Conservation (phyloP, 2,797 vertebrate genomes). For the Siniperca obscura region DNA sequence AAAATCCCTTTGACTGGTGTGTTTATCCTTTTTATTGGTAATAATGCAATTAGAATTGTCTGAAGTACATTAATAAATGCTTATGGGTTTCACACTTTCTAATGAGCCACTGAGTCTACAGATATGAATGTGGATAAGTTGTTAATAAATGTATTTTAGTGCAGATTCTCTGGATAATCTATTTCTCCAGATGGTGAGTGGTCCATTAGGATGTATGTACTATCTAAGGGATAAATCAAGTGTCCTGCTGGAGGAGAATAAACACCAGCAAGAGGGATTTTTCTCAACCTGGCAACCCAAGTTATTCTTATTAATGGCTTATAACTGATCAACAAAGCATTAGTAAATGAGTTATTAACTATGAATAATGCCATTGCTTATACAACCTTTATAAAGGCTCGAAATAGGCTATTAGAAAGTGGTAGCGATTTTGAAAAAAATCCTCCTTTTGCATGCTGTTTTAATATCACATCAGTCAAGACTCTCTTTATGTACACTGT, state of each 20-base stretch:
- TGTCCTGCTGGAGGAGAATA: not conserved
- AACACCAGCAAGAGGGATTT: not conserved
- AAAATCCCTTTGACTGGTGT: too few species aligned
- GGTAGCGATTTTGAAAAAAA: too few species aligned
- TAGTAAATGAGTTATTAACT: not conserved
- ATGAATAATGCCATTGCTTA: not conserved
- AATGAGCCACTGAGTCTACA: not conserved
- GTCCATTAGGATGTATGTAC: too few species aligned
- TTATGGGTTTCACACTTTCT: not conserved
- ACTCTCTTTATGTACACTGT: not conserved
- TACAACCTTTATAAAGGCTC: not conserved
- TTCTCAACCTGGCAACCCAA: not conserved
- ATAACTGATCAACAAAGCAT: not conserved
- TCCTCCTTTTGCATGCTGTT: not conserved
- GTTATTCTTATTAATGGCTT: not conserved
- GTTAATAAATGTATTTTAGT: not conserved
- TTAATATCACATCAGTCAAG: not conserved
- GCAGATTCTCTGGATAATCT: not conserved
- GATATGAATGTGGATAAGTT: not conserved
- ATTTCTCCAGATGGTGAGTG: not conserved
- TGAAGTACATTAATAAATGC: too few species aligned
- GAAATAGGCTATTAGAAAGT: not conserved
- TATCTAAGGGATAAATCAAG: not conserved
- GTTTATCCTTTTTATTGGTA: too few species aligned
- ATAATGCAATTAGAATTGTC: too few species aligned